These are phyloP conservation scores for Aphyosemion australe DNA, from an alignment of 2,113 vertebrate genomes.

Conservation along the genomic window DNA sequence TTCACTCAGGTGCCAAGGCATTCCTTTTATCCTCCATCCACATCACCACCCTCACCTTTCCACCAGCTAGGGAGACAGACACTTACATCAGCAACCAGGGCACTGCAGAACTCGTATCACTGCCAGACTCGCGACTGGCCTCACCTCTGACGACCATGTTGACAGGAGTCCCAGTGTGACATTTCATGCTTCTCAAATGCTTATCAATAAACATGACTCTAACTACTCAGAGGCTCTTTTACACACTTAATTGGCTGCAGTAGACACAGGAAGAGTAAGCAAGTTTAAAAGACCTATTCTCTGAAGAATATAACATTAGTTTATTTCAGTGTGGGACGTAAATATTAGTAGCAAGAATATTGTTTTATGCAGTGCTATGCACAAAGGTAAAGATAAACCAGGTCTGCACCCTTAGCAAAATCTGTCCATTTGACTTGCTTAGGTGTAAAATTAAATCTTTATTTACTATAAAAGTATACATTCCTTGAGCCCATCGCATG, in stretches of 20 bases:
- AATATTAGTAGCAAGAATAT: no score
- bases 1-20: not conserved
- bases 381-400: no score
- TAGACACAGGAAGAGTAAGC: not conserved
- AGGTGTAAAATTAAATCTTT: no score
- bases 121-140: constrained; percentile 6
- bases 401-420: no score
- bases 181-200: constrained; percentile 45
- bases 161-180: constrained; percentile 38
- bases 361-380: no score
- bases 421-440: no score
- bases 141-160: constrained; percentile 34
- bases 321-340: no score
- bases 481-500: no score
- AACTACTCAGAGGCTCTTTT: constrained; percentile 27
- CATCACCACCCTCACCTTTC: not conserved
- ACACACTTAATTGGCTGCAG: constrained; percentile 5
- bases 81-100: not conserved
- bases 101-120: constrained; percentile 4
- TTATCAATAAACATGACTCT: constrained; percentile 55
- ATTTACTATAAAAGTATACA: no score
- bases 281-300: not conserved
- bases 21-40: not conserved
- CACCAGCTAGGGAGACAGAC: constrained; percentile 10
- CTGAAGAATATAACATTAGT: not conserved